phyloP scores from a whole-genome alignment of 2,888 invertebrate genomes.

The Pyrrhosoma nymphula region DNA sequence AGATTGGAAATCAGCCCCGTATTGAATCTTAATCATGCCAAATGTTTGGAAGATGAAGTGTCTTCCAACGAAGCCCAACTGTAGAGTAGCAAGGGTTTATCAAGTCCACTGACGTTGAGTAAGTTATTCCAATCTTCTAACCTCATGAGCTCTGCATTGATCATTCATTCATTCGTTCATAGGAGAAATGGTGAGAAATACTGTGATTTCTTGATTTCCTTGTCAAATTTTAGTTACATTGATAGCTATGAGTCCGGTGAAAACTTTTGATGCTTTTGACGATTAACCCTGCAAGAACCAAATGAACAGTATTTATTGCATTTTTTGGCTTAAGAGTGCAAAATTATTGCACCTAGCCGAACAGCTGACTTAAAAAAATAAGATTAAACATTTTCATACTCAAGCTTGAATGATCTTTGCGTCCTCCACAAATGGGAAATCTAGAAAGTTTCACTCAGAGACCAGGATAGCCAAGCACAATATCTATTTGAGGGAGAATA shows the following conservation, averaged over 20 bases:
- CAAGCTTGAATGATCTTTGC: slow-evolving; percentile 29
- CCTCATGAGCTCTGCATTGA: slow-evolving; percentile 1
- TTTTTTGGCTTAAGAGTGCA: slow-evolving; percentile 30
- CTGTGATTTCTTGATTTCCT: slow-evolving; percentile 18
- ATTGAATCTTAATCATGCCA: slow-evolving; percentile 15
- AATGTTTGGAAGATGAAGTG: slow-evolving; percentile 41
- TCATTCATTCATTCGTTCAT: slow-evolving; percentile 37
- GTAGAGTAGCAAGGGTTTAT: slow-evolving; percentile 23
- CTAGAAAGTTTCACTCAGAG: neutral
- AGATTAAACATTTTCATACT: neutral
- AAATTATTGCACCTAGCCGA: neutral
- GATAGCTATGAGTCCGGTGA: neutral
- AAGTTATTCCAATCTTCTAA: slow-evolving; percentile 16
- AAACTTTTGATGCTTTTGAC: neutral
- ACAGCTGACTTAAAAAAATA: neutral
- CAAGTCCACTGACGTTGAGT: neutral
- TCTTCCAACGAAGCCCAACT: neutral
- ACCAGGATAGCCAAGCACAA: slow-evolving; percentile 26
- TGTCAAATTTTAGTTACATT: neutral
- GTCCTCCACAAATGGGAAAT: slow-evolving; percentile 28
- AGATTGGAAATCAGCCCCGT: neutral
- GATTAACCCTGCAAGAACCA: neutral
- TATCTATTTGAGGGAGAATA: neutral
- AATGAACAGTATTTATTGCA: slow-evolving; percentile 29
- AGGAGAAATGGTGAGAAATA: slow-evolving; percentile 13